phyloP scores from a whole-genome alignment of 1,140 invertebrate species.

The Steinernema feltiae region DNA sequence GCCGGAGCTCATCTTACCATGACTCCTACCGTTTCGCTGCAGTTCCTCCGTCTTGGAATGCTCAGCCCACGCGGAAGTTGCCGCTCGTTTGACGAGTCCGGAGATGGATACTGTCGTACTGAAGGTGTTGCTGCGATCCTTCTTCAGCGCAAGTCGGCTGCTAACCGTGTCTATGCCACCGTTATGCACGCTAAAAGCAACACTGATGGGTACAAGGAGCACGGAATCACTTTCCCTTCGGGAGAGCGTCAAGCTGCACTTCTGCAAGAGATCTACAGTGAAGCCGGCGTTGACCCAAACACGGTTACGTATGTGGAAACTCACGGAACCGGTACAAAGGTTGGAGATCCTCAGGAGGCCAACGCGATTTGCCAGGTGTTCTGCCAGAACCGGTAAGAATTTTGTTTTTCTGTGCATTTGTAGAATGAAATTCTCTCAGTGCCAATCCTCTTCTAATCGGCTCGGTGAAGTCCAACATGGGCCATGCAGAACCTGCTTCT shows the following conservation, averaged over 20 bases:
- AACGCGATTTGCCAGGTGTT: conserved; percentile 86
- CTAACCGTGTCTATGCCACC: conserved; percentile 76
- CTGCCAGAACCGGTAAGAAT: conserved; percentile 67
- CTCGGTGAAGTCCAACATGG: conserved; percentile 95
- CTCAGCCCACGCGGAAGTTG: conserved; percentile 79
- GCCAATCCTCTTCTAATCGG: conserved; percentile 76
- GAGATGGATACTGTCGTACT: conserved; percentile 81
- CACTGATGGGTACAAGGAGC: conserved; percentile 77
- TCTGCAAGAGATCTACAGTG: conserved; percentile 76
- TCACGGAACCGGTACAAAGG: conserved; percentile 86
- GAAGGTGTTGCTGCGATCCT: conserved; percentile 77
- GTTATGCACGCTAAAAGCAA: conserved; percentile 79
- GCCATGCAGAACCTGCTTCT: conserved; percentile 88
- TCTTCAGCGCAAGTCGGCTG: conserved; percentile 71
- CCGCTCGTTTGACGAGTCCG: conserved; percentile 83
- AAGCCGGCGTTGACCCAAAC: conserved; percentile 72
- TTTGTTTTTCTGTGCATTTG: not conserved
- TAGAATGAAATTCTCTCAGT: conserved; percentile 56
- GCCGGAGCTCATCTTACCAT: conserved; percentile 77
- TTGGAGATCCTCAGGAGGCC: conserved; percentile 88
- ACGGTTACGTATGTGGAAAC: conserved; percentile 83
- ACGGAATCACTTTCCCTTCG: conserved; percentile 79
- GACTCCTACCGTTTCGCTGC: conserved; percentile 79
- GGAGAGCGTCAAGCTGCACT: conserved; percentile 77
- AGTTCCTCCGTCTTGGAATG: conserved; percentile 86